Evolutionary conservation across 1,140 invertebrate species (phyloP), one percentile per base, ranked within the genome.

Genomic region (Wiebesia pumilae): DNA sequence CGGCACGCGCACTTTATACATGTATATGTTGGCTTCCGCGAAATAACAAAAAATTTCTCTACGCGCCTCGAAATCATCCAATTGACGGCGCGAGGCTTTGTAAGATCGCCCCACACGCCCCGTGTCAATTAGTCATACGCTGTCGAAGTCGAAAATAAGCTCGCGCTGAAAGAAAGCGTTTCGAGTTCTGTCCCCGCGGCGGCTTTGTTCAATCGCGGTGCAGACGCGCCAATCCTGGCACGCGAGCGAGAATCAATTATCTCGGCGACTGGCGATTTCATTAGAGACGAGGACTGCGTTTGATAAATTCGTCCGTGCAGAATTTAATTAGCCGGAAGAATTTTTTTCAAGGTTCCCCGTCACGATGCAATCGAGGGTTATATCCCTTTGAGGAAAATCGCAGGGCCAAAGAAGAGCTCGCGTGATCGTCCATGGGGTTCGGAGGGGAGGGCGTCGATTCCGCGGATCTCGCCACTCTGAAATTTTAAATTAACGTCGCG

Each of bases 21-120:
- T 30, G 6, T 40, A 54, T 62, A 24, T 65, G 69, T 21, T 4
- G 38, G 33, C 30, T 51, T 38, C 81, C 33, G 81, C 81, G 81
- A 43, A 69, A 33, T 12, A 40, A 71, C 80, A 47, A 82, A 69
- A 82, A 82, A 80, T 40, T 78, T 35, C 47, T 78, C 40, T 19
- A 21, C 78, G 51, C 40, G 30, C 43, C 35, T 4, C 83, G 83
- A 77, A 73, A 86, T 86, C 79, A 47, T 65, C 84, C 84, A 86
- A 86, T 86, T 86, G 80, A 86, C 84, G 84, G 67, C 16, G 14
- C 84, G 79, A 85, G 69, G 73, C 84, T 54, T 85, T 67, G 84
- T 85, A 81, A 85, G 81, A 77, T 86, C 67, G n/a, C n/a, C n/a
- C n/a, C n/a, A n/a, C n/a, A n/a, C n/a, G n/a, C n/a, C 38, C 80